Evolutionary conservation across 1,140 invertebrate genomes (phyloP).

Genomic region (Lepidostoma basale): DNA sequence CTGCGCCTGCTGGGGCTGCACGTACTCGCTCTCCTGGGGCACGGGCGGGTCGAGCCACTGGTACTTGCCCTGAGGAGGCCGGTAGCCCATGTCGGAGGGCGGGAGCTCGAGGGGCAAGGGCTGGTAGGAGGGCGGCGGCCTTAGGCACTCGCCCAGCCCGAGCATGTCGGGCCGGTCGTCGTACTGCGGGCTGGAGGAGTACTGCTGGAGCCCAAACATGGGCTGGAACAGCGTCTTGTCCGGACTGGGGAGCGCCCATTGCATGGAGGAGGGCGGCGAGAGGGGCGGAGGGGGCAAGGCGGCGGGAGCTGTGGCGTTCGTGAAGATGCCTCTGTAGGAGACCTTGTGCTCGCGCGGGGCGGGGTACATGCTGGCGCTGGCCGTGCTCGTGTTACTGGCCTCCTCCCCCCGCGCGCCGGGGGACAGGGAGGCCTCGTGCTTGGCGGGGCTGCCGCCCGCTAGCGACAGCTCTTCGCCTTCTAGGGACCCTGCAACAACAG

Average conservation of each 20-base stretch:
- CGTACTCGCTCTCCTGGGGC: conserved; percentile 47
- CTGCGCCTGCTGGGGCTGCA: conserved; percentile 51
- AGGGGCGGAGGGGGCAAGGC: conserved; percentile 60
- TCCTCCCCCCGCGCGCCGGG: conserved; percentile 75
- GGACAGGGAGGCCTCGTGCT: conserved; percentile 64
- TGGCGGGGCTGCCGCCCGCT: conserved; percentile 60
- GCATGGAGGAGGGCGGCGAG: conserved; percentile 52
- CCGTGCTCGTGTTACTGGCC: conserved; percentile 69
- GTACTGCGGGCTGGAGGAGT: conserved; percentile 56
- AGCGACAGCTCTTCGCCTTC: conserved; percentile 77
- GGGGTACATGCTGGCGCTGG: conserved; percentile 67
- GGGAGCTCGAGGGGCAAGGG: conserved; percentile 32
- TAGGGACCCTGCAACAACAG: conserved; percentile 70
- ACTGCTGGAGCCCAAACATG: conserved; percentile 60
- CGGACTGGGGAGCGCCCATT: conserved; percentile 67
- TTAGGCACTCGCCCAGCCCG: conserved; percentile 63
- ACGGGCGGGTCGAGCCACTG: conserved; percentile 65
- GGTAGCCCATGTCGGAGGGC: conserved; percentile 47
- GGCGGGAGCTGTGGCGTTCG: conserved; percentile 66
- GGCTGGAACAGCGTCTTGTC: conserved; percentile 66
- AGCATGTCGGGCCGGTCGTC: conserved; percentile 65
- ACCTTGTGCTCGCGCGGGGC: conserved; percentile 65
- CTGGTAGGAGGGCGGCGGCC: conserved; percentile 38
- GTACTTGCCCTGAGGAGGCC: conserved; percentile 59
- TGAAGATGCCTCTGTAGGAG: conserved; percentile 74